A percentile compares a stretch with the other conserved stretches of the same genome.
phyloP scores from a whole-genome alignment of 2,797 vertebrate genomes.

The Crax fasciolata region DNA sequence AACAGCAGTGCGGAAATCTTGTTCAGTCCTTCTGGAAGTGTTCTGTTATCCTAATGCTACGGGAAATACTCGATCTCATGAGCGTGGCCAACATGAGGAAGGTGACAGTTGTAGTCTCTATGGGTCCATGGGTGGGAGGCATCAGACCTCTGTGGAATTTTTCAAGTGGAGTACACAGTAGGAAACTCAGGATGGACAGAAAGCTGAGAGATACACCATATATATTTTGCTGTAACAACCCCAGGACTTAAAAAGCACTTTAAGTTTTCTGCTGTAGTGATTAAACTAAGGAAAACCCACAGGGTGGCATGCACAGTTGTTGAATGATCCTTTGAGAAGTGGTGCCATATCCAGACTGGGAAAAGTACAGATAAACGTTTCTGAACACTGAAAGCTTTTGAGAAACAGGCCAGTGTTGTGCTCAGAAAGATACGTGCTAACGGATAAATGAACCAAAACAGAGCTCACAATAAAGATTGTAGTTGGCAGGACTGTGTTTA shows the following conservation, averaged over 20 bases:
- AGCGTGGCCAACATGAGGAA: slow-evolving; percentile 58
- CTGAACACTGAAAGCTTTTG: slow-evolving; percentile 49
- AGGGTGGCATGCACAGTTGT: neutral
- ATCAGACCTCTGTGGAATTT: slow-evolving; percentile 15
- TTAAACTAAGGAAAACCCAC: slow-evolving; percentile 38
- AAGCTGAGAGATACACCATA: slow-evolving; percentile 38
- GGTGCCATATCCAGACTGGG: slow-evolving; percentile 44
- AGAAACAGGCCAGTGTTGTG: slow-evolving; percentile 66
- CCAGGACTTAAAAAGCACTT: neutral
- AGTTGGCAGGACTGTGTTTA: slow-evolving; percentile 34
- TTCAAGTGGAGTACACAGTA: slow-evolving; percentile 24
- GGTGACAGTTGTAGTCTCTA: slow-evolving; percentile 17
- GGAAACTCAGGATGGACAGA: slow-evolving; percentile 43
- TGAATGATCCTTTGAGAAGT: slow-evolving; percentile 60
- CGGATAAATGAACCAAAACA: slow-evolving; percentile 6
- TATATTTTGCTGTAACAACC: neutral
- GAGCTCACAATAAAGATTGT: slow-evolving; percentile 9
- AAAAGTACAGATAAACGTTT: slow-evolving; percentile 61
- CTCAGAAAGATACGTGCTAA: slow-evolving; percentile 35
- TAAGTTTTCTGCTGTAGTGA: slow-evolving; percentile 51
- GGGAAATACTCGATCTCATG: slow-evolving; percentile 12
- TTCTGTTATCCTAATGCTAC: slow-evolving; percentile 19
- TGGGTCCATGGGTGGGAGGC: slow-evolving; percentile 37
- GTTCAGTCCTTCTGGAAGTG: neutral
- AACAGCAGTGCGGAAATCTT: slow-evolving; percentile 45